These are phyloP conservation scores for Pseudoips prasinana DNA, from an alignment of 2,888 invertebrate genomes.

Conservation along the genomic window DNA sequence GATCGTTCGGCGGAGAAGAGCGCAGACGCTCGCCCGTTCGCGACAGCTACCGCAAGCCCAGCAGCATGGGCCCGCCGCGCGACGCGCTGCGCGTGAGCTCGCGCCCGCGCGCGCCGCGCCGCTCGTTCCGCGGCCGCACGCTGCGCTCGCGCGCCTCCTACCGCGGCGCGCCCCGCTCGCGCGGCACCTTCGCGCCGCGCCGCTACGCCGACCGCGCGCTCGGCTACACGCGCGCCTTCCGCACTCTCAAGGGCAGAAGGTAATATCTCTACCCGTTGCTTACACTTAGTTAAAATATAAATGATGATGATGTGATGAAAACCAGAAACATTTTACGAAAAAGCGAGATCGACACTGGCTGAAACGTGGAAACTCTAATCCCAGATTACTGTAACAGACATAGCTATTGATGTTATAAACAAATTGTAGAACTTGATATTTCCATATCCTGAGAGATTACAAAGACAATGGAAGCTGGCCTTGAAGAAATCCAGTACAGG, in stretches of 20 bases:
- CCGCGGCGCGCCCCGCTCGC: slow-evolving; percentile 80
- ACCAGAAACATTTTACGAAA: too few species aligned
- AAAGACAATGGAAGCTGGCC: neutral
- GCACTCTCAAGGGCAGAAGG: slow-evolving; percentile 76
- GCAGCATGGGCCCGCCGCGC: slow-evolving; percentile 76
- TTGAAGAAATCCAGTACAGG: too few species aligned
- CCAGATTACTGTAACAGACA: too few species aligned
- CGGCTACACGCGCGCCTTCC: slow-evolving; percentile 68
- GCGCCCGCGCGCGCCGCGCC: slow-evolving; percentile 80
- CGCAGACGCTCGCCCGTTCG: slow-evolving; percentile 79
- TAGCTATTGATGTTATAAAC: too few species aligned
- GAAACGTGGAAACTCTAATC: too few species aligned
- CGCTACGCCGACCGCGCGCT: slow-evolving; percentile 68
- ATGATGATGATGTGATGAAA: too few species aligned
- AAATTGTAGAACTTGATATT: neutral
- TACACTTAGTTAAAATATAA: slow-evolving; percentile 38
- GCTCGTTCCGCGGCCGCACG: slow-evolving; percentile 76
- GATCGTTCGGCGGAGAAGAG: slow-evolving; percentile 78
- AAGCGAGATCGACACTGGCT: too few species aligned
- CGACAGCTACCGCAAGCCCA: slow-evolving; percentile 72
- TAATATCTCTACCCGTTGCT: slow-evolving; percentile 56
- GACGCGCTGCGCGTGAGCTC: slow-evolving; percentile 57
- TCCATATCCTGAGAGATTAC: slow-evolving; percentile 1
- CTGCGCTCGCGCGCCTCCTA: slow-evolving; percentile 78
- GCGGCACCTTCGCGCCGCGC: slow-evolving; percentile 66